These are phyloP conservation scores for Drosophila koepferae DNA, from an alignment of 2,888 invertebrate genomes.

Conservation along the genomic window DNA sequence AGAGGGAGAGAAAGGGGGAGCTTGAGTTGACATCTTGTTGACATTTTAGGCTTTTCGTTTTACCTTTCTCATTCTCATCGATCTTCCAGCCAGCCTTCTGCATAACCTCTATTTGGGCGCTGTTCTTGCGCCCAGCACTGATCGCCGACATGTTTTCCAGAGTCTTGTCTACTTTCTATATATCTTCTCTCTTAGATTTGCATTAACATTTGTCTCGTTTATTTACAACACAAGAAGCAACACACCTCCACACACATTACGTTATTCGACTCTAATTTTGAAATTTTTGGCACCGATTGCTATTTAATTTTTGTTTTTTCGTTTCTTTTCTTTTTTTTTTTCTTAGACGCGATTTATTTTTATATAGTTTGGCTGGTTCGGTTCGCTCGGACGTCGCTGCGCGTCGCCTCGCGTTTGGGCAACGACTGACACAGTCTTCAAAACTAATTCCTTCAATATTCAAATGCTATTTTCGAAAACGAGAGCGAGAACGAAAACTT, in stretches of 20 bases:
- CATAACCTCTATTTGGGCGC: conserved; percentile 67
- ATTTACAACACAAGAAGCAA: conserved; percentile 60
- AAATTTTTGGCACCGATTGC: conserved; percentile 72
- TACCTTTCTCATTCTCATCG: conserved; percentile 82
- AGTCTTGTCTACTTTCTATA: background rate
- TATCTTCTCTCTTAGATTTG: conserved; percentile 18
- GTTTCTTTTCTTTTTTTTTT: conserved; percentile 9
- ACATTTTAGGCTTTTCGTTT: conserved; percentile 40
- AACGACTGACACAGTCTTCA: conserved; percentile 63
- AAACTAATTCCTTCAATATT: conserved; percentile 55
- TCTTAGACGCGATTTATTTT: conserved; percentile 52
- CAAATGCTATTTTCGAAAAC: conserved; percentile 72
- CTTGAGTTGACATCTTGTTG: conserved; percentile 12
- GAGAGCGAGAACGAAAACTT: conserved; percentile 36
- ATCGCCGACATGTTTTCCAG: conserved; percentile 48
- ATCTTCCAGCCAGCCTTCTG: conserved; percentile 83
- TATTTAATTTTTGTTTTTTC: conserved; percentile 27
- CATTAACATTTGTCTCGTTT: conserved; percentile 26
- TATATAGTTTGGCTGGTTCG: conserved; percentile 46
- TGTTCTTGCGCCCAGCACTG: conserved; percentile 51
- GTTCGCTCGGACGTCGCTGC: conserved; percentile 32
- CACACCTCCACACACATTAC: conserved; percentile 43
- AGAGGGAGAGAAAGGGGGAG: background rate
- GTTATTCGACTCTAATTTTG: conserved; percentile 76
- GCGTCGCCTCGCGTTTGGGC: conserved; percentile 62